Percentiles rank a stretch among this genome's conserved stretches.
These are phyloP conservation scores for Steinernema carpocapsae DNA, from an alignment of 2,888 invertebrate species.

Conservation along the genomic window DNA sequence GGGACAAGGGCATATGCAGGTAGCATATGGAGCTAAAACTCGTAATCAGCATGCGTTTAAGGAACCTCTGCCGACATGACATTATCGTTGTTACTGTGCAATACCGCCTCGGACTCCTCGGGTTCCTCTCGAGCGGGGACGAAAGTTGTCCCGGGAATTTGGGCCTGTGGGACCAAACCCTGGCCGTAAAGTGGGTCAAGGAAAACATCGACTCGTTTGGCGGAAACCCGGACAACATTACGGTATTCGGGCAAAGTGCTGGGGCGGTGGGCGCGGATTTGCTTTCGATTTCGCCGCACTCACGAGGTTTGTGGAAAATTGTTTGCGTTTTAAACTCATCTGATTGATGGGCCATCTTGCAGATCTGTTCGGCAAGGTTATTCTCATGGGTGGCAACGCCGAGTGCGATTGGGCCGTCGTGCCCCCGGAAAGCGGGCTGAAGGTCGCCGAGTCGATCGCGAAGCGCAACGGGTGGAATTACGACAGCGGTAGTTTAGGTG, in stretches of 20 bases:
- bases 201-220: slow-evolving; percentile 58
- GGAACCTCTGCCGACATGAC: slow-evolving; percentile 44
- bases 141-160: slow-evolving; percentile 60
- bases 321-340: neutral
- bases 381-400: slow-evolving; percentile 49
- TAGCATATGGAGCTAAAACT: slow-evolving; percentile 12
- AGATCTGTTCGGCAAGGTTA: slow-evolving; percentile 46
- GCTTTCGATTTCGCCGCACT: slow-evolving; percentile 55
- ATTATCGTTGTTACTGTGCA: slow-evolving; percentile 59
- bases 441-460: slow-evolving; percentile 42
- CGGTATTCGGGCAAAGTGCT: slow-evolving; percentile 59
- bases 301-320: slow-evolving; percentile 42
- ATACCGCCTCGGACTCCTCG: slow-evolving; percentile 58
- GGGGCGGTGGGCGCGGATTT: slow-evolving; percentile 58
- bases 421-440: slow-evolving; percentile 35
- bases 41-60: neutral
- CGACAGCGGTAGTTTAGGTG: neutral
- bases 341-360: neutral
- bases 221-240: slow-evolving; percentile 53
- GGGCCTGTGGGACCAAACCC: slow-evolving; percentile 62
- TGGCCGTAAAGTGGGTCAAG: slow-evolving; percentile 58
- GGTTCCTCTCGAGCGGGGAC: slow-evolving; percentile 62
- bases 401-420: slow-evolving; percentile 47
- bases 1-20: slow-evolving; percentile 54
- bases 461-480: slow-evolving; percentile 39